Conservation (phyloP, 2,888 invertebrate species). For the Cepaea hortensis region DNA sequence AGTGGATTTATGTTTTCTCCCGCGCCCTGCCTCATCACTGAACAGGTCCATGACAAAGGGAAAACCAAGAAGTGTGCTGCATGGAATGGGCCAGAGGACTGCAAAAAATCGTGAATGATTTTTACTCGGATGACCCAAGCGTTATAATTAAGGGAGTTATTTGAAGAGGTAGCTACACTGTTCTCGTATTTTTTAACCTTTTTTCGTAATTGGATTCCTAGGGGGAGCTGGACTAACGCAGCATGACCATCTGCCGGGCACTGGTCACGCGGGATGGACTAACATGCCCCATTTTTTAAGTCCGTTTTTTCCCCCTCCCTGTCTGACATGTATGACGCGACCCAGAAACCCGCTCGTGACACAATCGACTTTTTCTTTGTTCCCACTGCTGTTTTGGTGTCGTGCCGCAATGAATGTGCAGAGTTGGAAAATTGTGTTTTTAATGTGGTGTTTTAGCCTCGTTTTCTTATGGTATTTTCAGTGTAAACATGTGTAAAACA, state of each 20-base stretch:
- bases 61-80: neutral
- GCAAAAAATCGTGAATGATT: neutral
- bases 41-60: neutral
- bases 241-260: conserved; percentile 38
- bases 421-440: conserved; percentile 1
- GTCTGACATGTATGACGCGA: conserved; percentile 15
- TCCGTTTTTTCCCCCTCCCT: neutral
- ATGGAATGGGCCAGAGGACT: neutral
- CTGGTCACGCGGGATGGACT: conserved; percentile 15
- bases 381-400: neutral
- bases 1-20: conserved; percentile 2
- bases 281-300: neutral
- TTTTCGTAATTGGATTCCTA: neutral
- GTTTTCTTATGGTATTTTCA: neutral
- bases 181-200: neutral
- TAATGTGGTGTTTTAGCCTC: neutral
- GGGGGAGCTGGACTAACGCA: neutral
- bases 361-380: conserved; percentile 10
- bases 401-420: neutral
- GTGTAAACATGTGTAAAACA: neutral
- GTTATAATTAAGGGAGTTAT: conserved; percentile 13
- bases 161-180: neutral
- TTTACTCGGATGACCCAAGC: conserved; percentile 4
- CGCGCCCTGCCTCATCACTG: too few relatives aligned
- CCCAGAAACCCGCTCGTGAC: conserved; percentile 24